These are phyloP conservation scores for Mormyrus lacerda DNA, from an alignment of 2,113 vertebrate species.

Conservation along the genomic window DNA sequence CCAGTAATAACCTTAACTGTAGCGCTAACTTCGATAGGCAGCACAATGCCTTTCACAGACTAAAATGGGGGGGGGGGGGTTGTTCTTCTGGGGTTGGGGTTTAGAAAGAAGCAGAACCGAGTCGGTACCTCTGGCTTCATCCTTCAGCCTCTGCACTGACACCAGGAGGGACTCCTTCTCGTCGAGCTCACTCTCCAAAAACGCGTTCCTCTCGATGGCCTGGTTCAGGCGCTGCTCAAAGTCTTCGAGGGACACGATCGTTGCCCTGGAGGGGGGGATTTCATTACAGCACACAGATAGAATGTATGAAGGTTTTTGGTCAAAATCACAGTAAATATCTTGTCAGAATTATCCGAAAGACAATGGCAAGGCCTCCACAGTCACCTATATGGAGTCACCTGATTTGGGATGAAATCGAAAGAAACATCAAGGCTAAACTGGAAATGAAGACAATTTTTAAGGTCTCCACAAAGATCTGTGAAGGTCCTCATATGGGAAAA, in stretches of 20 bases:
- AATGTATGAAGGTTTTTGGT: neutral
- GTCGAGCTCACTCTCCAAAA: constrained; percentile 95
- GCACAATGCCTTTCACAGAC: neutral
- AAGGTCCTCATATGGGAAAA: too few species aligned
- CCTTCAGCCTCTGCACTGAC: constrained; percentile 92
- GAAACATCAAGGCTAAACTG: neutral
- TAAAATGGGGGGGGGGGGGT: neutral
- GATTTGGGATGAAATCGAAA: neutral
- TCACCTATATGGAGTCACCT: neutral
- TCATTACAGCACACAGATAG: neutral
- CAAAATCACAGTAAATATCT: neutral
- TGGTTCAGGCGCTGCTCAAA: constrained; percentile 96
- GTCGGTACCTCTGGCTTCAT: constrained; percentile 83
- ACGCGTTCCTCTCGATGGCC: constrained; percentile 95
- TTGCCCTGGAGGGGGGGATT: constrained; percentile 64
- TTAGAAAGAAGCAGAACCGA: neutral
- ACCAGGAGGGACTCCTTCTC: constrained; percentile 93
- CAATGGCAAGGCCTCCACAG: neutral
- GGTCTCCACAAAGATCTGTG: neutral
- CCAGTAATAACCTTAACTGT: neutral
- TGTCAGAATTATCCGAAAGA: neutral
- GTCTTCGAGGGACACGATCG: constrained; percentile 93
- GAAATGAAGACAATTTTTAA: neutral
- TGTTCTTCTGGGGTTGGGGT: neutral
- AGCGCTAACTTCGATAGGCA: neutral